phyloP scores from a whole-genome alignment of 2,797 vertebrate species.

The Carapus acus region DNA sequence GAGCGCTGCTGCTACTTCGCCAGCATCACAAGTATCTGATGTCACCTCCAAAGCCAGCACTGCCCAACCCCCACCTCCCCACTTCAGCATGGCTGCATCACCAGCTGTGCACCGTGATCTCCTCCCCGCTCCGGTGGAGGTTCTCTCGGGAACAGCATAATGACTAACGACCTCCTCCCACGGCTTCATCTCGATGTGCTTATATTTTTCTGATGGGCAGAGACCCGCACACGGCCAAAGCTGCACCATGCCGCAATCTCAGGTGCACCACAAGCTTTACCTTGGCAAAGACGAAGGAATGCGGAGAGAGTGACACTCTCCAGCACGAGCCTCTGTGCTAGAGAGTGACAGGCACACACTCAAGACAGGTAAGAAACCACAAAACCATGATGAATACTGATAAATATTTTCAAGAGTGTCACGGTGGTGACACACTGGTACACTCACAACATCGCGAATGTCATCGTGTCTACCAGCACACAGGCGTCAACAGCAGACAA shows the following conservation, averaged over 20 bases:
- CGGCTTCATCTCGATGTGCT: slow-evolving; percentile 15
- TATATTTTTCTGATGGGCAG: slow-evolving; percentile 21
- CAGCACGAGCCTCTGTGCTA: not conserved
- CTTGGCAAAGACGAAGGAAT: slow-evolving; percentile 26
- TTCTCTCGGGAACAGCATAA: slow-evolving; percentile 11
- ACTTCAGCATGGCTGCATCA: too few species aligned
- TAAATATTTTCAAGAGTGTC: slow-evolving; percentile 31
- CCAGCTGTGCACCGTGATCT: slow-evolving; percentile 30
- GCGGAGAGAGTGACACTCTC: slow-evolving; percentile 13
- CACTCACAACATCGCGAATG: slow-evolving; percentile 27
- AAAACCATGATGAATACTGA: slow-evolving; percentile 7
- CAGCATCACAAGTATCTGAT: slow-evolving; percentile 58
- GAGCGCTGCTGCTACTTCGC: slow-evolving; percentile 27
- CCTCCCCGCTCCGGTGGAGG: slow-evolving; percentile 18
- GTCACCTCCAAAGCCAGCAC: slow-evolving; percentile 48
- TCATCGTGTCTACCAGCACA: not conserved
- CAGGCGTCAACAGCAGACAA: slow-evolving; percentile 1
- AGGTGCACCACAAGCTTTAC: slow-evolving; percentile 12
- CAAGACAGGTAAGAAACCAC: not conserved
- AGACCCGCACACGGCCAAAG: slow-evolving; percentile 31
- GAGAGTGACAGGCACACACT: not conserved
- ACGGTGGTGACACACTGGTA: slow-evolving; percentile 36
- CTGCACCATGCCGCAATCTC: slow-evolving; percentile 24
- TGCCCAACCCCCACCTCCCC: slow-evolving; percentile 8
- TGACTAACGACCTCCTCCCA: slow-evolving; percentile 34